These are phyloP conservation scores for Caerostris darwini DNA, from an alignment of 1,140 invertebrate genomes.

Conservation along the genomic window DNA sequence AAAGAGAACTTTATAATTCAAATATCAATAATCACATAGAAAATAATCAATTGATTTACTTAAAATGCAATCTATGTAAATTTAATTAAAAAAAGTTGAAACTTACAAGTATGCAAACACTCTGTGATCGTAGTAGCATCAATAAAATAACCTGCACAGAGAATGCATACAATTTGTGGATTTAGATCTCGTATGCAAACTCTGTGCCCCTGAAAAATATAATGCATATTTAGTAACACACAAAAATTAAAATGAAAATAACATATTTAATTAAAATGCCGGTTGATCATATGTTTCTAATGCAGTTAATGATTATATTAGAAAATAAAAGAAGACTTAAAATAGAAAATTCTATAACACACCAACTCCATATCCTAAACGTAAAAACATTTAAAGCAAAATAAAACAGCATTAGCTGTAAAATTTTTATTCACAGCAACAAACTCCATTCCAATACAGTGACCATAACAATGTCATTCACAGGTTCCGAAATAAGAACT, in stretches of 20 bases:
- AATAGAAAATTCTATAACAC: not conserved
- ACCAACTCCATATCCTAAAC: constrained; percentile 76
- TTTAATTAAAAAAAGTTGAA: constrained; percentile 22
- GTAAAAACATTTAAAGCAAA: constrained; percentile 65
- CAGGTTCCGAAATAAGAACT: not conserved
- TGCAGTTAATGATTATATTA: no score
- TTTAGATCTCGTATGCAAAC: constrained; percentile 81
- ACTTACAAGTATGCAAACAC: constrained; percentile 83
- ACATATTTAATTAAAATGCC: not conserved
- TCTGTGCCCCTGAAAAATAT: constrained; percentile 70
- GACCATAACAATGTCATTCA: not conserved
- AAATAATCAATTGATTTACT: no score
- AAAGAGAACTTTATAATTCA: no score
- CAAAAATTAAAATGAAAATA: not conserved
- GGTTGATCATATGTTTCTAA: not conserved
- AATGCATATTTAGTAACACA: not conserved
- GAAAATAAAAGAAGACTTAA: not conserved
- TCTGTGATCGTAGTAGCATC: constrained; percentile 83
- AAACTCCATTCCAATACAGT: constrained; percentile 26
- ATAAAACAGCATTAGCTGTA: constrained; percentile 62
- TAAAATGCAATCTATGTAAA: no score
- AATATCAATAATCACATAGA: no score
- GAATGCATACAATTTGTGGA: constrained; percentile 82
- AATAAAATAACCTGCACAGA: constrained; percentile 83
- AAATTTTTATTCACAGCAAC: not conserved